These are phyloP conservation scores for Mohoua ochrocephala DNA, from an alignment of 2,113 vertebrate genomes.

Conservation along the genomic window DNA sequence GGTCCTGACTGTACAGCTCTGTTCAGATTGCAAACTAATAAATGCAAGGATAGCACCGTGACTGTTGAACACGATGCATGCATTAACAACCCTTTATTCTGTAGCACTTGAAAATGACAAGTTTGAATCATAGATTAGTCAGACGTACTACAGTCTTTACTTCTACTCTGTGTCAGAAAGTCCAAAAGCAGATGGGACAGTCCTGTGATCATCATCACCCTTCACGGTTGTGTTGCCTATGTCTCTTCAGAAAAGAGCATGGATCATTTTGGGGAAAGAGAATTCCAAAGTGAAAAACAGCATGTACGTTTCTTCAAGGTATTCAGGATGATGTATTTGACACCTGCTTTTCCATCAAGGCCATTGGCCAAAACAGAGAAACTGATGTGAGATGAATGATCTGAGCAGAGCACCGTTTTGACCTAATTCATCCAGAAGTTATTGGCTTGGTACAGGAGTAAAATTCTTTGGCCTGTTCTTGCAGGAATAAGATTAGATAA, in stretches of 20 bases:
- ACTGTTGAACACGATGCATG: not conserved
- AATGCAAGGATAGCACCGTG: not conserved
- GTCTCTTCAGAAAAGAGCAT: not conserved
- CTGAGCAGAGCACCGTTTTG: not conserved
- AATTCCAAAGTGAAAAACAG: not conserved
- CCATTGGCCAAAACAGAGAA: not conserved
- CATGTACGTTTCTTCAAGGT: not conserved
- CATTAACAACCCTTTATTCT: not conserved
- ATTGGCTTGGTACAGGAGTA: not conserved
- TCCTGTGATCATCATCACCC: not conserved
- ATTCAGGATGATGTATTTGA: not conserved
- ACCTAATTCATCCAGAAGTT: not conserved
- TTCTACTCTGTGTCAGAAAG: not conserved
- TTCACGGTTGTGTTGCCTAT: not conserved
- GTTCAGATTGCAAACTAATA: not conserved
- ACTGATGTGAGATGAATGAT: not conserved
- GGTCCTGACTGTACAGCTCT: not conserved
- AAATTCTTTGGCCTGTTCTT: conserved; percentile 22
- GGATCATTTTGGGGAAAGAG: not conserved
- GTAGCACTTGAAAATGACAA: not conserved
- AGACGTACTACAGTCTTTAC: not conserved
- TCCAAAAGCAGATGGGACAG: not conserved
- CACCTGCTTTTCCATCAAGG: not conserved
- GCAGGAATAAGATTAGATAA: not conserved
- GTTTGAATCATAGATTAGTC: not conserved